Base-by-base conservation (phyloP, 2,888 invertebrate species). In the Ernsta delagoae region DNA sequence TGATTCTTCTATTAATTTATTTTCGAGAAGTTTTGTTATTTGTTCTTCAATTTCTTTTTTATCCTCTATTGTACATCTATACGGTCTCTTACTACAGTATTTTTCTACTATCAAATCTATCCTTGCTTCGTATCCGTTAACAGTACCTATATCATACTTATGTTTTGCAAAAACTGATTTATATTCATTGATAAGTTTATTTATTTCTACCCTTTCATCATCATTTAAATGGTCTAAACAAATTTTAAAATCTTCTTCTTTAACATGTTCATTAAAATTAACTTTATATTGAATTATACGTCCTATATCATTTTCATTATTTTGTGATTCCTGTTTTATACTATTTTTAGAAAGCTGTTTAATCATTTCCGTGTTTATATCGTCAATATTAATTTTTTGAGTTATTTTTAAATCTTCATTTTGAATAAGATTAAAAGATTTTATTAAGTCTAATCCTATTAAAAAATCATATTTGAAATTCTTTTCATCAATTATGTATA, bases 381-480 rank as follows among this genome's bases (percentile, higher is more conserved):
- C 60, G 39, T 16, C 8, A 8, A 50, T 3, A 45, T 57, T 24
- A 4, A 59, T 39, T 43, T 56, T 63, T 5, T 75, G 72, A 36
- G 9, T 65, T 9, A 72, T 71, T 57, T 65, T 45, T 54, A 74
- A 71, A n/a, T 72, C 39, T 67, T 72, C 71, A 67, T 71, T 39
- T 70, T 71, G 71, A 34, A 50, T 60, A 31, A 75, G 57, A 7
- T 72, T 48, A 65, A 74, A 72, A 71, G 4, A 9, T 67, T 75
- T 71, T 71, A 74, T 70, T 31, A 62, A 66, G 56, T 74, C 73
- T 61, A 75, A 70, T 24, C 76, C 73, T 71, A 75, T 72, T 4
- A 75, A 50, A 65, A 76, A 75, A 70, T 78, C 71, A 71, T 76
- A 74, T 2, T 72, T 57, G 53, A 78, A 78, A 53, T 75, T 70